Evolutionary conservation across 2,888 invertebrate species (phyloP).

Genomic region (Amblyteles armatorius): DNA sequence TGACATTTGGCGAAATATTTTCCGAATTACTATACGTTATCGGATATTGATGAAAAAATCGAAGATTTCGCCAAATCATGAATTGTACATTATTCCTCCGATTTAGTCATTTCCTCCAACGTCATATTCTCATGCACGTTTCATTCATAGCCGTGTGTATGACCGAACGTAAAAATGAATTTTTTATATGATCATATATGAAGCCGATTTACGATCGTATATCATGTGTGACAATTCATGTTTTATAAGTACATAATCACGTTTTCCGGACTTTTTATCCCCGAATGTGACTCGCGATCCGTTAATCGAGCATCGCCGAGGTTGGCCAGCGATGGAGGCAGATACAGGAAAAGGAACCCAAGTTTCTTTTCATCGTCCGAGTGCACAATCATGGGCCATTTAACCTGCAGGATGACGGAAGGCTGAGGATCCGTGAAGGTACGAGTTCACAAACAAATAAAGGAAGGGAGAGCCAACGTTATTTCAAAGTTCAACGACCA

Average conservation of each 20-base stretch:
- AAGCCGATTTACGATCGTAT: not conserved
- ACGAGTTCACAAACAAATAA: constrained; percentile 37
- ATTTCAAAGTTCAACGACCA: constrained; percentile 72
- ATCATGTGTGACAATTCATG: not conserved
- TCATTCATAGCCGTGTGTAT: too few relatives aligned
- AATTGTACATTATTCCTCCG: not conserved
- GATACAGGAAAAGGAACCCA: constrained; percentile 34
- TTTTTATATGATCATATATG: too few relatives aligned
- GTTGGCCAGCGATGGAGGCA: not conserved
- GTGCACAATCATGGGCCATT: constrained; percentile 28
- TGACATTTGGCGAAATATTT: too few relatives aligned
- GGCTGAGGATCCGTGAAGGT: constrained; percentile 11
- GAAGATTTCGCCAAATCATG: not conserved
- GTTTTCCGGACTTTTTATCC: not conserved
- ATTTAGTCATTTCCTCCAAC: not conserved
- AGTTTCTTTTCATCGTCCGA: constrained; percentile 21
- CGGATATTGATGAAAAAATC: too few relatives aligned
- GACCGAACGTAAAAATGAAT: not conserved
- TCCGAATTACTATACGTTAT: too few relatives aligned
- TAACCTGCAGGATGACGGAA: constrained; percentile 43
- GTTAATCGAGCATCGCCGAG: not conserved
- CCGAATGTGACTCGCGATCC: not conserved
- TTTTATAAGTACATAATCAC: not conserved
- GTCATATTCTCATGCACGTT: too few relatives aligned
- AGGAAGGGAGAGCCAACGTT: constrained; percentile 70